phyloP scores from a whole-genome alignment of 2,888 invertebrate species.

The Drosophila mayaguana region DNA sequence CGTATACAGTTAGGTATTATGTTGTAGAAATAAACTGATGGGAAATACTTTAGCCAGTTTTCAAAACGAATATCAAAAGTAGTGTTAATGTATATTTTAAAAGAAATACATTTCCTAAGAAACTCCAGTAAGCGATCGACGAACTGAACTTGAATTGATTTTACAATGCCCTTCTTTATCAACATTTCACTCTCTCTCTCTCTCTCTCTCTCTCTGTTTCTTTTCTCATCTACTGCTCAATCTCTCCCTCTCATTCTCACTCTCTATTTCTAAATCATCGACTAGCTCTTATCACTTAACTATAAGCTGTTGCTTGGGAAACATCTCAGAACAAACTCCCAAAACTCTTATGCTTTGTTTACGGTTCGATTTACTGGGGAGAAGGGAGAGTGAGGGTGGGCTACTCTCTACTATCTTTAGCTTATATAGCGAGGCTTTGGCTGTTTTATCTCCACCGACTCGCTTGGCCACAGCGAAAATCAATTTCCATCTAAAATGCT shows the following conservation, averaged over 20 bases:
- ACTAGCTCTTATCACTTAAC: not conserved
- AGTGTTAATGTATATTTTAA: too few relatives aligned
- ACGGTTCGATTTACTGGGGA: conserved; percentile 2
- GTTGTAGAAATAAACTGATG: not conserved
- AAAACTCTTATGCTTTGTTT: conserved; percentile 7
- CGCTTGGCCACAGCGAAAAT: conserved; percentile 69
- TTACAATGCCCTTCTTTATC: too few relatives aligned
- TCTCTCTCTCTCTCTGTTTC: not conserved
- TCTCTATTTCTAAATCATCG: not conserved
- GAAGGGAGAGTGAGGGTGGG: not conserved
- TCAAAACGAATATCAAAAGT: too few relatives aligned
- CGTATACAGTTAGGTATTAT: conserved; percentile 2
- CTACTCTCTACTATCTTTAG: conserved; percentile 5
- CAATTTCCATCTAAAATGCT: conserved; percentile 72
- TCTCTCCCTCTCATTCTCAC: not conserved
- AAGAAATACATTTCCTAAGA: too few relatives aligned
- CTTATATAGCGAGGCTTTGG: conserved; percentile 10
- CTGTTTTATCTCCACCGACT: conserved; percentile 51
- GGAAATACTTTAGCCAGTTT: conserved; percentile 3
- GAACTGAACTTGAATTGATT: too few relatives aligned
- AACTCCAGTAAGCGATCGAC: too few relatives aligned
- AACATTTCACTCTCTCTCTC: too few relatives aligned
- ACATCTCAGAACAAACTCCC: not conserved
- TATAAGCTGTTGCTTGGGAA: conserved; percentile 3
- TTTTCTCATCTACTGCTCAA: not conserved